phyloP scores from a whole-genome alignment of 2,113 vertebrate genomes.

The Paralichthys olivaceus region DNA sequence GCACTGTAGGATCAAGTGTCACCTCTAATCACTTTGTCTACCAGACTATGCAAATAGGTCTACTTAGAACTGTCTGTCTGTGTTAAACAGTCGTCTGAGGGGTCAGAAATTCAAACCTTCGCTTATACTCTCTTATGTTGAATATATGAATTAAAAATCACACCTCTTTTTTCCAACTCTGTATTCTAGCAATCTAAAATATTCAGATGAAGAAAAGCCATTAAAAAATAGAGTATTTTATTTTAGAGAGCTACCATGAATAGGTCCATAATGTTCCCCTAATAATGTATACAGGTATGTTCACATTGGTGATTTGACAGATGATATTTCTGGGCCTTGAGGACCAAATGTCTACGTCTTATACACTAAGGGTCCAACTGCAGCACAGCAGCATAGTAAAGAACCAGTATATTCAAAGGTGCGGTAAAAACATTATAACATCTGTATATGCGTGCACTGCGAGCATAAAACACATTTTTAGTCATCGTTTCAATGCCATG shows the following conservation, averaged over 20 bases:
- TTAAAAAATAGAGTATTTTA: conserved; percentile 84
- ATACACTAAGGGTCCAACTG: conserved; percentile 41
- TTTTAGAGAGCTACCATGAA: conserved; percentile 76
- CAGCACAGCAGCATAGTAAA: conserved; percentile 57
- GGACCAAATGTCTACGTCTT: conserved; percentile 36
- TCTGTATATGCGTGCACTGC: conserved; percentile 36
- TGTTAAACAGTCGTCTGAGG: conserved; percentile 16
- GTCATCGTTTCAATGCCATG: conserved; percentile 32
- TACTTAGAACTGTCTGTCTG: conserved; percentile 15
- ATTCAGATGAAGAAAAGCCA: conserved; percentile 41
- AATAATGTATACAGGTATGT: conserved; percentile 74
- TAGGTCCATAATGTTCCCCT: conserved; percentile 66
- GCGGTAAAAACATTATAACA: conserved; percentile 52
- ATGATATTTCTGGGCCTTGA: conserved; percentile 56
- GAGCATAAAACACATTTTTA: conserved; percentile 57
- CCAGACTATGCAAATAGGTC: conserved; percentile 23
- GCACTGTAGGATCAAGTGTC: conserved; percentile 51
- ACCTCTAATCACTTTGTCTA: conserved; percentile 45
- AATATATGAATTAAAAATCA: background rate
- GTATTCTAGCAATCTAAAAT: conserved; percentile 9
- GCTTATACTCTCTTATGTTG: conserved; percentile 13
- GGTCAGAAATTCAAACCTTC: conserved; percentile 14
- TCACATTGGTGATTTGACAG: conserved; percentile 73
- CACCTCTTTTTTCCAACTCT: background rate
- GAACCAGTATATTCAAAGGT: conserved; percentile 50